Evolutionary conservation across 1,140 invertebrate species (phyloP), one percentile per base, ranked within the genome.

Genomic region (Solenopsis fugax): DNA sequence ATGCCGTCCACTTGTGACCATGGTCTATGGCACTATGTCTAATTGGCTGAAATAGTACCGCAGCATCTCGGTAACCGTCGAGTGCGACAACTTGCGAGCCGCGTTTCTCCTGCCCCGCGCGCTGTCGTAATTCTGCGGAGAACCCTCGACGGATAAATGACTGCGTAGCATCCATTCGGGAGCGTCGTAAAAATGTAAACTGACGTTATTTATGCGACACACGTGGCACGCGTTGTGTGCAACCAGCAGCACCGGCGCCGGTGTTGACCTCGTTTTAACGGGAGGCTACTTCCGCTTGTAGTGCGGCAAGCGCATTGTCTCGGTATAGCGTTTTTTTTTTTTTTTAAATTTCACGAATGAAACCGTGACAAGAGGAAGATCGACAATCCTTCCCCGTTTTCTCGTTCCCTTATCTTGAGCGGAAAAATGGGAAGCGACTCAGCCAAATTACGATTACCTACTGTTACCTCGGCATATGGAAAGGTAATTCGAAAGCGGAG

Each of bases 141-240:
- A 89, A 64, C 21, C 29, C 13, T 48, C 64, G 52, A 89, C 76
- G 84, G 48, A 81, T 89, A 89, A 87, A 58, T 69, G 84, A 76
- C 60, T 64, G 87, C 89, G 80, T 89, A 73, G 56, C 86, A 75
- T 78, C 54, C 60, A 73, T 78, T 62, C 85, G 81, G 29, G 37
- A 18, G 37, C 54, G 41, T 87, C 89, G 87, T 93, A 93, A 93
- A 93, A 93, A 93, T 93, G 91, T 92, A 92, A 93, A 93, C 71
- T 89, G 78, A 56, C 62, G 90, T 93, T 93, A 93, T 93, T 93
- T 93, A 93, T 93, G 87, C 78, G 90, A 58, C 88, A 89, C 90
- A 88, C 72, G 77, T 52, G 48, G 29, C 62, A 86, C 88, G 84
- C 85, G 69, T 54, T 88, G 76, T 87, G 60, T 64, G 65, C 54